These are phyloP conservation scores for Marronus borbonicus DNA, from an alignment of 2,888 invertebrate species.

Conservation along the genomic window DNA sequence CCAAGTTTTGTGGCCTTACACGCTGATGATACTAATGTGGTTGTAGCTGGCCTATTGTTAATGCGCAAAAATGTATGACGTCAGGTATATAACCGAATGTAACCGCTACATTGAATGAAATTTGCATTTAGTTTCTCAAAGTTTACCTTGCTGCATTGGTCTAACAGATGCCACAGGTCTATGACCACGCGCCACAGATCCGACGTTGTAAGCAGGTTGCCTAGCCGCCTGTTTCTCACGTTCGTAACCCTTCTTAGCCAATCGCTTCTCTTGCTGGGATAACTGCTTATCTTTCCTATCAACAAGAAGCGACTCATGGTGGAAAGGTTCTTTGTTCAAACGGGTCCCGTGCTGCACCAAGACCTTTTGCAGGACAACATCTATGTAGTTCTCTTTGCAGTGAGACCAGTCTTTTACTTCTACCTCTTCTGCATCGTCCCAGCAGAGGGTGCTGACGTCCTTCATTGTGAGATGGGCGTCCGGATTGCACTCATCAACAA, in stretches of 20 bases:
- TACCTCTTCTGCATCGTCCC: slow-evolving; percentile 91
- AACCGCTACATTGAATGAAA: too few species aligned
- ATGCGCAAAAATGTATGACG: too few species aligned
- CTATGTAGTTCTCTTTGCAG: slow-evolving; percentile 82
- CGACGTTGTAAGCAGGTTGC: slow-evolving; percentile 61
- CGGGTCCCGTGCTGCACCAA: slow-evolving; percentile 76
- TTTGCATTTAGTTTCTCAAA: not conserved
- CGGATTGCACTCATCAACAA: slow-evolving; percentile 98
- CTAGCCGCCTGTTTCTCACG: slow-evolving; percentile 88
- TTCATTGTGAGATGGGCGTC: slow-evolving; percentile 93
- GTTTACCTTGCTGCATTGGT: slow-evolving; percentile 80
- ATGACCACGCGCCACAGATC: slow-evolving; percentile 62
- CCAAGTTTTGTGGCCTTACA: too few species aligned
- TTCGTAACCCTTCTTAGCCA: slow-evolving; percentile 95
- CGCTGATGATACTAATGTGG: too few species aligned
- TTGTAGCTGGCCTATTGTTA: too few species aligned
- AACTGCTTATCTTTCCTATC: slow-evolving; percentile 96
- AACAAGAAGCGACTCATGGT: slow-evolving; percentile 94
- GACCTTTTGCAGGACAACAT: slow-evolving; percentile 86
- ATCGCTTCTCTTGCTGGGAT: slow-evolving; percentile 92
- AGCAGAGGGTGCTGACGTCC: slow-evolving; percentile 91
- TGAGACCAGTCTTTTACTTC: slow-evolving; percentile 83
- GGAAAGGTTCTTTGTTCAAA: slow-evolving; percentile 90
- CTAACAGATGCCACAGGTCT: slow-evolving; percentile 78
- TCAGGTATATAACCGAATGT: too few species aligned